These are phyloP conservation scores for Drosophila pachea DNA, from an alignment of 1,140 invertebrate genomes.

Conservation along the genomic window DNA sequence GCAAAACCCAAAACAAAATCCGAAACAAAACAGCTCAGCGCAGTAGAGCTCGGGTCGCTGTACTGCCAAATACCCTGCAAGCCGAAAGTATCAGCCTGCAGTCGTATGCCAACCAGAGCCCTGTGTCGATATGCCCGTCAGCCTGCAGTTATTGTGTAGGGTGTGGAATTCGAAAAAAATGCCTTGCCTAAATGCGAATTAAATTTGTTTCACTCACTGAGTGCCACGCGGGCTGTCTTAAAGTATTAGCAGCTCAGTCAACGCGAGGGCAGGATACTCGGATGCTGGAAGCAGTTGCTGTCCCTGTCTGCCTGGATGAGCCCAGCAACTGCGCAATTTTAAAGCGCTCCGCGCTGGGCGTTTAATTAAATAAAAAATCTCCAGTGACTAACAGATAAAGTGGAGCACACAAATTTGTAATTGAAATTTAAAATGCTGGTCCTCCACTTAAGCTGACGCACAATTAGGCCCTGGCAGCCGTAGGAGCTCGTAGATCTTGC, in stretches of 20 bases:
- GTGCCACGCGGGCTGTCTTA: constrained; percentile 60
- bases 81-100: neutral
- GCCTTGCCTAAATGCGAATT: constrained; percentile 70
- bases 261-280: constrained; percentile 1
- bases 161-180: constrained; percentile 26
- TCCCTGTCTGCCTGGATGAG: constrained; percentile 39
- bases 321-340: constrained; percentile 61
- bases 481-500: neutral
- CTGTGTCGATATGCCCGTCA: neutral
- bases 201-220: constrained; percentile 59
- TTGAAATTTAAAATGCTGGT: constrained; percentile 30
- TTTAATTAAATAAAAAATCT: constrained; percentile 65
- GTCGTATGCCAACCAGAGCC: too few species aligned
- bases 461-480: neutral
- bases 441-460: neutral
- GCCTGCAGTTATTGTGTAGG: neutral
- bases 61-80: neutral
- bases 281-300: neutral
- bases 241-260: constrained; percentile 70
- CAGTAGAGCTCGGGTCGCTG: neutral
- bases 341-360: constrained; percentile 47
- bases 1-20: constrained; percentile 9
- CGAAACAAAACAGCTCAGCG: constrained; percentile 1
- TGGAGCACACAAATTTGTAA: constrained; percentile 11
- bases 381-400: constrained; percentile 39